phyloP scores from a whole-genome alignment of 2,797 vertebrate species.

The Caiman crocodilus region DNA sequence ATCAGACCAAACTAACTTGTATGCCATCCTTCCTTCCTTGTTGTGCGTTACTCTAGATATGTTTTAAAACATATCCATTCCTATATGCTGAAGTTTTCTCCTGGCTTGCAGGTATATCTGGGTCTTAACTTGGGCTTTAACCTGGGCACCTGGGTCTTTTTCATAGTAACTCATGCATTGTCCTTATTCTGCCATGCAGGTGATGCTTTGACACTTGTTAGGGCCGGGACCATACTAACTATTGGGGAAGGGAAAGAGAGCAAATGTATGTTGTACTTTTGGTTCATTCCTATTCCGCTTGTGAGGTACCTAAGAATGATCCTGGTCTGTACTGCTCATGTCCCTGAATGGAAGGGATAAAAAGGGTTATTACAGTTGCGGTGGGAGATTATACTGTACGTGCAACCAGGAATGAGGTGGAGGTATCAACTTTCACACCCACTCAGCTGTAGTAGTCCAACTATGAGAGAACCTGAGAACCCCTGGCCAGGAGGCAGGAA shows the following conservation, averaged over 20 bases:
- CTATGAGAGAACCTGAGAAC: neutral
- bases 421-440: neutral
- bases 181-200: neutral
- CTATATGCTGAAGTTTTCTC: neutral
- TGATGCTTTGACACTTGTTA: neutral
- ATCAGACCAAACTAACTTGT: conserved; percentile 56
- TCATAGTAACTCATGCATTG: neutral
- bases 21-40: conserved; percentile 65
- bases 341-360: neutral
- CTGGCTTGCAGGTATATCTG: neutral
- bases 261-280: neutral
- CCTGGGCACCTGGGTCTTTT: neutral
- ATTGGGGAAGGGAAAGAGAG: neutral
- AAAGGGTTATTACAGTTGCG: accelerated
- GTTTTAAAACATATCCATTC: neutral
- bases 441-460: neutral
- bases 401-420: neutral
- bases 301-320: too few relatives aligned
- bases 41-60: neutral
- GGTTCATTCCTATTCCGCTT: neutral
- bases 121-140: too few relatives aligned
- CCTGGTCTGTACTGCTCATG: too few relatives aligned
- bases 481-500: neutral
- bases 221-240: neutral
- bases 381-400: neutral